Evolutionary conservation across 2,113 vertebrate genomes (phyloP).

Genomic region (Pogona vitticeps): DNA sequence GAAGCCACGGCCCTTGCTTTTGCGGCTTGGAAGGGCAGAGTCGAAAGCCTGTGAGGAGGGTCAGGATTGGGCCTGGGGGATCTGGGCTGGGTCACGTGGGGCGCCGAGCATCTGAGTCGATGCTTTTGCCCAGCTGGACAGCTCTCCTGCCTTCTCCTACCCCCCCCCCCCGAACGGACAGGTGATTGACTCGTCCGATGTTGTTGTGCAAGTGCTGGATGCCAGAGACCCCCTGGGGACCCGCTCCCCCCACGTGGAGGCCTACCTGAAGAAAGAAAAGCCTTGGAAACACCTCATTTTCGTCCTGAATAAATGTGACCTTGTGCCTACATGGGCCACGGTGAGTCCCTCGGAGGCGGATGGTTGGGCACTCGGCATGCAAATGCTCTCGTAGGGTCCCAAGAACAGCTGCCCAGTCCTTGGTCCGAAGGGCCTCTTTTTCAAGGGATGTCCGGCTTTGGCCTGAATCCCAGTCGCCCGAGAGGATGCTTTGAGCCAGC

Average conservation of each 20-base stretch:
- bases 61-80: no score
- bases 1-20: no score
- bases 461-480: constrained; percentile 55
- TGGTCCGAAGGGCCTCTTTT: constrained; percentile 42
- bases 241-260: constrained; percentile 91
- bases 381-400: no score
- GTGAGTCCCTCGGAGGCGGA: constrained; percentile 74
- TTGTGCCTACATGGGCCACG: constrained; percentile 96
- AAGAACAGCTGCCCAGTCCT: constrained; percentile 28
- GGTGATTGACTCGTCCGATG: constrained; percentile 98
- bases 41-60: not conserved
- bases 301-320: constrained; percentile 97
- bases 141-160: not conserved
- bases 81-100: not conserved
- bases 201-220: constrained; percentile 97
- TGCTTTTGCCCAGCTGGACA: not conserved
- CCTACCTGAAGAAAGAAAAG: constrained; percentile 96
- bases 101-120: not conserved
- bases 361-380: no score
- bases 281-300: constrained; percentile 98
- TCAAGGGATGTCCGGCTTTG: constrained; percentile 18
- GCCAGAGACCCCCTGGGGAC: constrained; percentile 96
- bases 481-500: constrained; percentile 60
- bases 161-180: constrained; percentile 64
- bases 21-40: no score